Conservation (phyloP, 2,113 vertebrate genomes). For the Opisthocomus hoazin region DNA sequence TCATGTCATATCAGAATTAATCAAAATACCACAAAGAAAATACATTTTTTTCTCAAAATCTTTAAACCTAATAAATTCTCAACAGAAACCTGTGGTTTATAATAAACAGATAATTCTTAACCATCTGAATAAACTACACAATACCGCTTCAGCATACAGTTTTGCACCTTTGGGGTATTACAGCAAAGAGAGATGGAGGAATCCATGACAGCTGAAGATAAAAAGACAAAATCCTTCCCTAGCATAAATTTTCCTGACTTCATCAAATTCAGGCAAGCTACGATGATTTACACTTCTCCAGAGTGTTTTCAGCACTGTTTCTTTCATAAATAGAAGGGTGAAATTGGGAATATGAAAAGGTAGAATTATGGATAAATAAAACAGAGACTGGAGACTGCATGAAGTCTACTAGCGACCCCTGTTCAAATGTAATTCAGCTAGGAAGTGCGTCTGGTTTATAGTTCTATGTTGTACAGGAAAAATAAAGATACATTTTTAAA, state of each 20-base stretch:
- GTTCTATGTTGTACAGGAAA: not conserved
- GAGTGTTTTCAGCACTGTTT: not conserved
- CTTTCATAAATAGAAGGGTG: not conserved
- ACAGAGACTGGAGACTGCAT: not conserved
- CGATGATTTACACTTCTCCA: not conserved
- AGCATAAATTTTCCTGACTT: not conserved
- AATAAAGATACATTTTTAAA: not conserved
- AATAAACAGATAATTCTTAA: not conserved
- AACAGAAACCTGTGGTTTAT: not conserved
- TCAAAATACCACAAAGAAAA: not conserved
- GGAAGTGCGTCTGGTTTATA: not conserved
- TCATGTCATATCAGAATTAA: not conserved
- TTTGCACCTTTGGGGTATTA: not conserved
- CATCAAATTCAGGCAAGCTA: not conserved
- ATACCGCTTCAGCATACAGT: not conserved
- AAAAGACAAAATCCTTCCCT: conserved; percentile 1
- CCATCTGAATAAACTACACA: not conserved
- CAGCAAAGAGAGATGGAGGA: not conserved
- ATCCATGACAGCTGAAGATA: not conserved
- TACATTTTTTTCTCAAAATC: not conserved
- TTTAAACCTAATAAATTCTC: not conserved
- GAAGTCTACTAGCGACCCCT: not conserved
- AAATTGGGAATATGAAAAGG: not conserved
- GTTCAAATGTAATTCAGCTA: not conserved
- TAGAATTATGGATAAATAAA: not conserved